Conservation (phyloP, 2,888 invertebrate genomes). For the Seira musarum region DNA sequence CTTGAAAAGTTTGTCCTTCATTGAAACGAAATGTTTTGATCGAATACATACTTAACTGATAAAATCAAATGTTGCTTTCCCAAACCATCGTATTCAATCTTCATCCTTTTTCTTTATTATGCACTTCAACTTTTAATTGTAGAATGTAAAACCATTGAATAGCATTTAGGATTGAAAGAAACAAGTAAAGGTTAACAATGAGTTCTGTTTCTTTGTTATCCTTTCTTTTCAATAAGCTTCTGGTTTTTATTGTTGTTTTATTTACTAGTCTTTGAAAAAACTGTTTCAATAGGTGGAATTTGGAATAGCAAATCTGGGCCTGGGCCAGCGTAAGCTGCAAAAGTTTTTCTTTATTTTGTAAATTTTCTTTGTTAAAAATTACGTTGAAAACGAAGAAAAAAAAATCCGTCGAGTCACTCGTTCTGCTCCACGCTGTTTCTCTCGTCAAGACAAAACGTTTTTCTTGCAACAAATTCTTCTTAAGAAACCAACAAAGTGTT, state of each 20-base stretch:
- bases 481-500: not conserved
- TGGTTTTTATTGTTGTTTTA: not conserved
- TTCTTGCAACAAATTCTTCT: not conserved
- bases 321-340: not conserved
- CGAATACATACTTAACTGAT: too few species aligned
- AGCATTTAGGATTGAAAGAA: not conserved
- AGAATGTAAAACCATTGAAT: not conserved
- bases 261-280: not conserved
- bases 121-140: too few species aligned
- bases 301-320: not conserved
- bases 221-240: not conserved
- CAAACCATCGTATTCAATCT: too few species aligned
- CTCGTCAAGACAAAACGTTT: not conserved
- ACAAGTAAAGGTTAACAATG: not conserved
- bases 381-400: not conserved
- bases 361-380: not conserved
- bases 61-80: too few species aligned
- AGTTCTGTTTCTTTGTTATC: not conserved
- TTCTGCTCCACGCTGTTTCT: conserved; percentile 28
- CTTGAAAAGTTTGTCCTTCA: too few species aligned
- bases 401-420: conserved; percentile 38
- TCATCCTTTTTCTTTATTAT: too few species aligned
- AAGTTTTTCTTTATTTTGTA: not conserved
- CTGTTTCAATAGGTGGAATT: not conserved
- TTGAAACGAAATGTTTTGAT: too few species aligned